Base-by-base conservation (phyloP, 1,140 invertebrate species). In the Wiebesia pumilae region DNA sequence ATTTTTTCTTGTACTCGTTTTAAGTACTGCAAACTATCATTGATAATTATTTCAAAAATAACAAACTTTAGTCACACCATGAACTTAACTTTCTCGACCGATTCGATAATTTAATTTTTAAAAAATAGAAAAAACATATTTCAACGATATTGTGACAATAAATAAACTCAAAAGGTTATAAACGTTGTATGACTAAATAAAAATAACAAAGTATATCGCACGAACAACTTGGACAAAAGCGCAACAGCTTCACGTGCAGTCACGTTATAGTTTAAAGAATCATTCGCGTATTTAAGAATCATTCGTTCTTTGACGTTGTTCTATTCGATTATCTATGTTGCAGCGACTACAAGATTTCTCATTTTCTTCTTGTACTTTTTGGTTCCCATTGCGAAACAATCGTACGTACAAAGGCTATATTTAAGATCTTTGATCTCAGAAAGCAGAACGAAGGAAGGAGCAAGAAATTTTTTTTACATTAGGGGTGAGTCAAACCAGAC, bases 371-470 rank as follows among this genome's bases (percentile, higher is more conserved):
- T 16, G 27, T n/a, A 43, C 43, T 40, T 75, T 75, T 75, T 75
- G 12, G 3, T 40, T 43, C 6, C 24, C 38, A n/a, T n/a, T n/a
- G 12, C 2, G 19, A n/a, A n/a, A n/a, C 4, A 43, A n/a, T 75
- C 27, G 3, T 30, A 1, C 16, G 19, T 24, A 33, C 10, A 21
- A 69, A 30, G 33, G 19, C 69, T 71, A 71, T 71, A 71, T 43
- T 43, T 75, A 75, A 75, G 21, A 27, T 43, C 38, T 75, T 75
- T 75, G 38, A 75, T 75, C 71, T 75, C 71, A 75, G 7, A 12
- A 21, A 75, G 38, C 24, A 27, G 27, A 73, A 43, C 71, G 71
- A 43, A 43, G 71, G 0, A 38, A 38, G 1, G 35, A 38, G 69
- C 0, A 43, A 75, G 21, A 75, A 7, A 75, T 14, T 75, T 75